phyloP scores from a whole-genome alignment of 2,113 vertebrate genomes.

The Danionella cerebrum region DNA sequence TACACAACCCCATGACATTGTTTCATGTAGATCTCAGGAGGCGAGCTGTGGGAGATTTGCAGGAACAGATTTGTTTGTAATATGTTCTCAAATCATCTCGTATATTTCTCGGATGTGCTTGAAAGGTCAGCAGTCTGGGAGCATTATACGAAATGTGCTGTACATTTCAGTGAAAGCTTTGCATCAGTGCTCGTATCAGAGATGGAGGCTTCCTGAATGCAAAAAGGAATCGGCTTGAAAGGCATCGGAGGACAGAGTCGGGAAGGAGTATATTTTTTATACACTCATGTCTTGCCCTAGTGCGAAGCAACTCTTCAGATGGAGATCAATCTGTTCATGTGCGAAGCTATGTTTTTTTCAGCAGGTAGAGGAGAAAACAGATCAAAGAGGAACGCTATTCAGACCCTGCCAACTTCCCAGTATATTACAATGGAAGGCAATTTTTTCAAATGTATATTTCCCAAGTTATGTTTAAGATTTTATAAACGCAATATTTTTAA shows the following conservation, averaged over 20 bases:
- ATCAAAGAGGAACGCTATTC: slow-evolving; percentile 22
- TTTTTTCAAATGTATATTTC: too few relatives aligned
- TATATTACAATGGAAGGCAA: too few relatives aligned
- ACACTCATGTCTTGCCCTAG: background rate
- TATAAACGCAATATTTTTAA: too few relatives aligned
- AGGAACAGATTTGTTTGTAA: background rate
- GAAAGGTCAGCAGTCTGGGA: background rate
- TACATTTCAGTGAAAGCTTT: slow-evolving; percentile 5
- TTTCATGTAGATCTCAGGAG: too few relatives aligned
- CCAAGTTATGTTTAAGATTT: too few relatives aligned
- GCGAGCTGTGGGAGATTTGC: too few relatives aligned
- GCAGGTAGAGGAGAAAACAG: background rate
- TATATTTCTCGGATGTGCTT: background rate
- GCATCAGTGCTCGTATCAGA: background rate
- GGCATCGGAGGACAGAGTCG: background rate
- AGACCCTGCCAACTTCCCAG: too few relatives aligned
- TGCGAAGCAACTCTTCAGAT: background rate
- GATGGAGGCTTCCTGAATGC: background rate
- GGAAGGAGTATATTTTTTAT: background rate
- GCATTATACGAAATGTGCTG: background rate
- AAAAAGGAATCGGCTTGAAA: slow-evolving; percentile 4
- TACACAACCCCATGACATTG: too few relatives aligned
- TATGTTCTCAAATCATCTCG: background rate
- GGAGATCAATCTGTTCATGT: background rate
- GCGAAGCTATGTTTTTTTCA: background rate